These are phyloP conservation scores for Cerastoderma edule DNA, from an alignment of 2,888 invertebrate species.

Conservation along the genomic window DNA sequence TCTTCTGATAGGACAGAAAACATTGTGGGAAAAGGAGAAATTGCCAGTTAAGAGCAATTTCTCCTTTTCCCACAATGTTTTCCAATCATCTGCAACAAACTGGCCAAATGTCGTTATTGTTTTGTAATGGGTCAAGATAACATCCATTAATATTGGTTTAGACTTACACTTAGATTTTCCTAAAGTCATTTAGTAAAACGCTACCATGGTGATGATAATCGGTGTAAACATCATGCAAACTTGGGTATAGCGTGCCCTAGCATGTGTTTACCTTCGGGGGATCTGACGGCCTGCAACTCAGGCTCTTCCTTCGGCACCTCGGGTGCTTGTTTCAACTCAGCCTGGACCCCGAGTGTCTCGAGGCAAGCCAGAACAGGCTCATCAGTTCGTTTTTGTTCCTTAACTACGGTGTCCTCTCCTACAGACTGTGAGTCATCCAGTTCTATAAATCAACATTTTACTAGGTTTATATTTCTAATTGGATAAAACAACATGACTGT, in stretches of 20 bases:
- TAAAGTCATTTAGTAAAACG: too few species aligned
- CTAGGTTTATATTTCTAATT: too few species aligned
- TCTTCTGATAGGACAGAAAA: too few species aligned
- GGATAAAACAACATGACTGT: too few species aligned
- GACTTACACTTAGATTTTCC: too few species aligned
- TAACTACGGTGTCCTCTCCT: constrained; percentile 65
- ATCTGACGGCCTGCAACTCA: constrained; percentile 22
- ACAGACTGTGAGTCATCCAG: constrained; percentile 61
- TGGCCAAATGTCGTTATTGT: too few species aligned
- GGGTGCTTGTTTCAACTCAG: constrained; percentile 47
- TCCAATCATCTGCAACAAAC: too few species aligned
- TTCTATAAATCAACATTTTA: constrained; percentile 62
- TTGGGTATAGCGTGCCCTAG: constrained; percentile 16
- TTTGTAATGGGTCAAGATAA: too few species aligned
- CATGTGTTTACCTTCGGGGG: constrained; percentile 54
- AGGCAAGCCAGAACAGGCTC: constrained; percentile 53
- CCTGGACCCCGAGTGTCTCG: constrained; percentile 45
- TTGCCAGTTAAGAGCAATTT: too few species aligned
- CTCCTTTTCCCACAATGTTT: too few species aligned
- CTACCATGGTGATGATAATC: background rate
- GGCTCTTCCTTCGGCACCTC: constrained; percentile 31
- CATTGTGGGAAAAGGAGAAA: too few species aligned
- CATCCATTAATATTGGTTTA: background rate
- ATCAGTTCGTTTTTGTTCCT: constrained; percentile 58
- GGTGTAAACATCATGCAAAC: constrained; percentile 40